Conservation (phyloP, 1,140 invertebrate genomes). For the Dolichoris vasculosae region DNA sequence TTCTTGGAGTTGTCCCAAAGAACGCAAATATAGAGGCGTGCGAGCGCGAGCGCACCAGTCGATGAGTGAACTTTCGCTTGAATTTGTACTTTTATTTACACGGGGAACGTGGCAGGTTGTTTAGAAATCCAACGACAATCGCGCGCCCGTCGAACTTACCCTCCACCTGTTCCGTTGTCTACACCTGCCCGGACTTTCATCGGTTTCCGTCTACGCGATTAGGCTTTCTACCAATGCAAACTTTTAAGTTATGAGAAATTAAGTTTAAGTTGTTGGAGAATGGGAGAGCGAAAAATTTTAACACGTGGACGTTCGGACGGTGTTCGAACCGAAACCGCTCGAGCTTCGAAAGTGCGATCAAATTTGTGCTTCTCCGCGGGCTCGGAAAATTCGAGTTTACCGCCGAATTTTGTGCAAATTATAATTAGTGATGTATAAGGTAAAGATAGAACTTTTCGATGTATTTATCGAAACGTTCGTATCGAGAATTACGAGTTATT, state of each 20-base stretch:
- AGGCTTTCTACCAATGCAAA: not conserved
- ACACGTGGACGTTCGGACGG: not conserved
- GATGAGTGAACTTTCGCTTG: slow-evolving; percentile 36
- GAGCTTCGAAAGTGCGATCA: not conserved
- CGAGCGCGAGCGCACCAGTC: slow-evolving; percentile 4
- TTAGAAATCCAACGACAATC: slow-evolving; percentile 45
- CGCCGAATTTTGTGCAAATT: not conserved
- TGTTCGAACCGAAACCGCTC: not conserved
- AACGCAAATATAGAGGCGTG: slow-evolving; percentile 36
- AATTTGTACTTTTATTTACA: slow-evolving; percentile 22
- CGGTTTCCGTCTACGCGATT: not conserved
- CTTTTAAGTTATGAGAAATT: not conserved
- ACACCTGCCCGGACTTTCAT: not conserved
- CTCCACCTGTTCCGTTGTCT: not conserved
- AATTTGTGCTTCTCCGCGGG: not conserved
- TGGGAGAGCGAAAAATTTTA: not conserved
- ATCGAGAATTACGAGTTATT: no score
- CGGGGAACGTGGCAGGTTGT: slow-evolving; percentile 8
- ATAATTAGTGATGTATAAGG: not conserved
- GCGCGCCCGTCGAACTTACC: slow-evolving; percentile 36
- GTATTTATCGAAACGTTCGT: not conserved
- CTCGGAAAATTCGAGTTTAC: not conserved
- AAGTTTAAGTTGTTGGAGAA: not conserved
- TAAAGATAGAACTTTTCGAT: not conserved
- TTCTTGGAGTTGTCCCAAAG: slow-evolving; percentile 42